phyloP scores from a whole-genome alignment of 2,888 invertebrate genomes.

The Portevinia maculata region DNA sequence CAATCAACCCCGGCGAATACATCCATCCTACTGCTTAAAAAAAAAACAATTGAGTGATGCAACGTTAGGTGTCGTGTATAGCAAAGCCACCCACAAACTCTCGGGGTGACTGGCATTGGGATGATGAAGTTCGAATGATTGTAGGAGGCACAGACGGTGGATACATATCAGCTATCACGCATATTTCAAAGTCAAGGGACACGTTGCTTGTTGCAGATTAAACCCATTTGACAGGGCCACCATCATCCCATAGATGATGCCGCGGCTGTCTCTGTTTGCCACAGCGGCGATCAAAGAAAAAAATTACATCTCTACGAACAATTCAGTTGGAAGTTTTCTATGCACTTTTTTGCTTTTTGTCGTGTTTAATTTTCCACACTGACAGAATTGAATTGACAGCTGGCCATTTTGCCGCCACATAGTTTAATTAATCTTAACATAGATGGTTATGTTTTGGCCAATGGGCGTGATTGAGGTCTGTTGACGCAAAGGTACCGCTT shows the following conservation, averaged over 20 bases:
- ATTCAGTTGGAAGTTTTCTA: slow-evolving; percentile 57
- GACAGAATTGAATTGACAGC: slow-evolving; percentile 58
- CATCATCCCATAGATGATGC: slow-evolving; percentile 21
- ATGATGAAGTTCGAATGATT: slow-evolving; percentile 37
- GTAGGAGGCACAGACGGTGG: slow-evolving; percentile 10
- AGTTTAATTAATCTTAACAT: slow-evolving; percentile 66
- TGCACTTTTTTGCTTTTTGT: slow-evolving; percentile 60
- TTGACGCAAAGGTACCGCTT: slow-evolving; percentile 5
- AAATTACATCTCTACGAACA: slow-evolving; percentile 42
- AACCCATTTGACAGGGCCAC: slow-evolving; percentile 60
- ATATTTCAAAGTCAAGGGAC: slow-evolving; percentile 65
- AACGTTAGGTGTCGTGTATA: no score
- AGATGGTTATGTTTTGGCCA: slow-evolving; percentile 30
- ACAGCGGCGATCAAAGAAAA: no score
- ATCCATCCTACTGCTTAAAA: not conserved
- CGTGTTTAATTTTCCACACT: slow-evolving; percentile 62
- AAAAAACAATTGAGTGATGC: not conserved
- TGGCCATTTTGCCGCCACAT: slow-evolving; percentile 49
- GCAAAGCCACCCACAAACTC: slow-evolving; percentile 50
- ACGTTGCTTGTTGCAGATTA: slow-evolving; percentile 54
- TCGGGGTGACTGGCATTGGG: slow-evolving; percentile 47
- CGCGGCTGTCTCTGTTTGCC: not conserved
- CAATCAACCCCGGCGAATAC: slow-evolving; percentile 54
- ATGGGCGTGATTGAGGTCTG: slow-evolving; percentile 32
- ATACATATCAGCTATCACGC: slow-evolving; percentile 20